phyloP scores from a whole-genome alignment of 2,113 vertebrate genomes.

The Anser brachyrhynchus region DNA sequence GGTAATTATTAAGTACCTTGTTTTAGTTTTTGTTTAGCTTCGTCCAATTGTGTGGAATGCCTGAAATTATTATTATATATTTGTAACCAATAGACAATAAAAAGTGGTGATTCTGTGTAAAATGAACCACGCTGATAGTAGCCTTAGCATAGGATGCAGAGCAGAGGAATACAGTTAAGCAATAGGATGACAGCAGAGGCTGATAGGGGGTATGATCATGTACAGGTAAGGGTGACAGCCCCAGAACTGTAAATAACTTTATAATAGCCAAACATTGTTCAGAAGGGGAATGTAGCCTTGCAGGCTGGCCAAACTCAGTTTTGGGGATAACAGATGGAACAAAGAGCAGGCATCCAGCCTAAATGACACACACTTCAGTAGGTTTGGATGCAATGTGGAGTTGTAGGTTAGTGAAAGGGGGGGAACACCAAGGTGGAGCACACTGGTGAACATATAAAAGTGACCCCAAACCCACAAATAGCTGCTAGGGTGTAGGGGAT shows the following conservation, averaged over 20 bases:
- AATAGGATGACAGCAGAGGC: background rate
- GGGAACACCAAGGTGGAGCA: background rate
- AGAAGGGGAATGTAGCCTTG: background rate
- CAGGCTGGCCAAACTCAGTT: background rate
- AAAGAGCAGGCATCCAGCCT: background rate
- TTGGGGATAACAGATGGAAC: background rate
- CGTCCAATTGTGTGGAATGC: background rate
- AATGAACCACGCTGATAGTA: background rate
- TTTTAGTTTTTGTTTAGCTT: background rate
- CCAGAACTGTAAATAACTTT: background rate
- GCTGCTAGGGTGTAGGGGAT: background rate
- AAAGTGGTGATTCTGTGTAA: background rate
- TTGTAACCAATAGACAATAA: background rate
- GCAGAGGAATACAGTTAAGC: background rate
- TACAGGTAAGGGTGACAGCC: background rate
- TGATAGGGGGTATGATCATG: too few relatives aligned
- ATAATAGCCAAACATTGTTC: background rate
- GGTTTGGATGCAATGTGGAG: background rate
- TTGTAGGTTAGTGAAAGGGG: background rate
- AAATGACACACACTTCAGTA: background rate
- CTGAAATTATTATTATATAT: background rate
- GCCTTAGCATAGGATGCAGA: background rate
- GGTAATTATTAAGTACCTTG: background rate
- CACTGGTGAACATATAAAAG: background rate
- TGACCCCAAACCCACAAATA: background rate